Evolutionary conservation across 1,140 invertebrate genomes (phyloP).

Genomic region (Charaxes varanes): DNA sequence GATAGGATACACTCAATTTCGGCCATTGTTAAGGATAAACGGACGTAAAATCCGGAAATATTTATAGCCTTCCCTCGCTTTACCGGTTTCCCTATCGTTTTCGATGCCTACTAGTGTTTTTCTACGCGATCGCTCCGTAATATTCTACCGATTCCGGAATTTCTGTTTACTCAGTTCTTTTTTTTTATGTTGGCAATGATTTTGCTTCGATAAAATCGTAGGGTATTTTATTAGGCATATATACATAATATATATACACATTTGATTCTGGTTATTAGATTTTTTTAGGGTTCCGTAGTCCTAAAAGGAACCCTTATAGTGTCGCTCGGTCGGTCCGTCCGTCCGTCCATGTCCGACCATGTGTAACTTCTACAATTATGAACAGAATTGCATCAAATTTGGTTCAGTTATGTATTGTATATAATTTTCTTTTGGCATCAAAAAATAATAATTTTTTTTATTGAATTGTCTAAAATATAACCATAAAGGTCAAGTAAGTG

Average conservation of each 20-base stretch:
- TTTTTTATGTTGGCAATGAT: slow-evolving; percentile 17
- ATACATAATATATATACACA: neutral
- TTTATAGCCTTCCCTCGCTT: slow-evolving; percentile 30
- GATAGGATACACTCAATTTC: slow-evolving; percentile 43
- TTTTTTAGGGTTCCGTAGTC: too few species aligned
- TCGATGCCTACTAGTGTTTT: slow-evolving; percentile 26
- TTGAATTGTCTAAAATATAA: too few species aligned
- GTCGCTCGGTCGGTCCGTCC: too few species aligned
- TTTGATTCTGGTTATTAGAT: too few species aligned
- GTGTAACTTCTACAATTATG: too few species aligned
- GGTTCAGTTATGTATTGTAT: too few species aligned
- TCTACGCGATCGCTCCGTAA: slow-evolving; percentile 26
- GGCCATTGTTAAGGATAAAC: slow-evolving; percentile 40
- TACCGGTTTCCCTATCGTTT: slow-evolving; percentile 27
- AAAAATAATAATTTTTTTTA: too few species aligned
- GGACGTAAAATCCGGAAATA: slow-evolving; percentile 38
- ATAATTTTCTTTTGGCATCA: too few species aligned
- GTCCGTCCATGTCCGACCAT: too few species aligned
- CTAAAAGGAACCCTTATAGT: too few species aligned
- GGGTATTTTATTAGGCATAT: neutral
- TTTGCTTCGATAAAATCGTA: slow-evolving; percentile 1
- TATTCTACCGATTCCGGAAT: slow-evolving; percentile 21
- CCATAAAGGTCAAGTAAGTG: too few species aligned
- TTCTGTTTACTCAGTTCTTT: slow-evolving; percentile 19
- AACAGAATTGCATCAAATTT: too few species aligned